These are phyloP conservation scores for Taenioides sp. DNA, from an alignment of 2,797 vertebrate genomes.

Conservation along the genomic window DNA sequence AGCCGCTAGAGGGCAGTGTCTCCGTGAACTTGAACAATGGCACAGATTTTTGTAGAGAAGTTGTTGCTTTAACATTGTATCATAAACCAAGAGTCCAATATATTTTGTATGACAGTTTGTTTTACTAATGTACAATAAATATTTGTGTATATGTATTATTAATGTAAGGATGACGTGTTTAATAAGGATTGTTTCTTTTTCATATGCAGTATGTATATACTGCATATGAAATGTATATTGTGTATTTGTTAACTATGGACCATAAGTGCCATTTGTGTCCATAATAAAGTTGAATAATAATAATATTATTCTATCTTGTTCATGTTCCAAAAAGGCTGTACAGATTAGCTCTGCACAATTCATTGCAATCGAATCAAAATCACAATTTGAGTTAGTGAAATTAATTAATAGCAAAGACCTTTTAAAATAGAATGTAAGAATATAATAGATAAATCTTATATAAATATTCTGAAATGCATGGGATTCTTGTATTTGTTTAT, in stretches of 20 bases:
- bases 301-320: neutral
- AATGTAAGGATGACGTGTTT: neutral
- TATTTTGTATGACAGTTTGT: neutral
- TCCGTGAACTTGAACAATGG: neutral
- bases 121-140: neutral
- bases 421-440: no score
- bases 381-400: no score
- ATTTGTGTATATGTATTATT: neutral
- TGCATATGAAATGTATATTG: no score
- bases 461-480: no score
- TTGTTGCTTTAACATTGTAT: neutral
- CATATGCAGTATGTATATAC: no score
- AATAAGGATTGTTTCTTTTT: neutral
- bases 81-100: neutral
- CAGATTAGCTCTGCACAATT: neutral
- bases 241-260: no score
- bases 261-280: no score
- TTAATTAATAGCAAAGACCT: no score
- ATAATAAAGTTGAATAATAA: no score
- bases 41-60: neutral
- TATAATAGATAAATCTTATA: no score
- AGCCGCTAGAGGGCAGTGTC: constrained; percentile 9
- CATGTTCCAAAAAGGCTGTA: neutral
- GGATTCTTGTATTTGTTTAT: no score
- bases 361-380: no score